phyloP scores from a whole-genome alignment of 2,888 invertebrate genomes.

The Erebia epiphron region DNA sequence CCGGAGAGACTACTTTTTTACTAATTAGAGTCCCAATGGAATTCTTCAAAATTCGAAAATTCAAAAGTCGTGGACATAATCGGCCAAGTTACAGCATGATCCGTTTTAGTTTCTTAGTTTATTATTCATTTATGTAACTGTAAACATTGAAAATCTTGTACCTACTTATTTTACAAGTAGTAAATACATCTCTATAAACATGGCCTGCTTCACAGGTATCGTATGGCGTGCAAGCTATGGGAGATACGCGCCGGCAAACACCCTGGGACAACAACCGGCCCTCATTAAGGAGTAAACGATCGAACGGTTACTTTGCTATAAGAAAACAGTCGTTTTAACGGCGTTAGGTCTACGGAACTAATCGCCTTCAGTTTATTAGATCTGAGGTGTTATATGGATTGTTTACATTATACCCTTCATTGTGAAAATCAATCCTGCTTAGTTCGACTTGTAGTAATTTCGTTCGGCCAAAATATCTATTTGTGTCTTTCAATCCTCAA shows the following conservation, averaged over 20 bases:
- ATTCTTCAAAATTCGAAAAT: too few species aligned
- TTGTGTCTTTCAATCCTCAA: too few species aligned
- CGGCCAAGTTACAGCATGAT: too few species aligned
- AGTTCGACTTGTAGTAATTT: too few species aligned
- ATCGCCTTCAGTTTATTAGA: conserved; percentile 32
- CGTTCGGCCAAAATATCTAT: too few species aligned
- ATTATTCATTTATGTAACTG: not conserved
- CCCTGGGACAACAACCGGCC: conserved; percentile 62
- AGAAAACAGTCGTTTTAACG: conserved; percentile 33
- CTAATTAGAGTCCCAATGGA: too few species aligned
- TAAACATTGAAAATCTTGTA: not conserved
- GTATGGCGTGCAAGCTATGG: conserved; percentile 42
- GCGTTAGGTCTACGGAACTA: conserved; percentile 34
- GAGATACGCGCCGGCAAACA: conserved; percentile 66
- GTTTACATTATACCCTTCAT: not conserved
- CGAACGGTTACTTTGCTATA: conserved; percentile 54
- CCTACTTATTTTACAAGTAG: not conserved
- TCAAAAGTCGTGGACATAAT: too few species aligned
- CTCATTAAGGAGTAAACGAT: conserved; percentile 72
- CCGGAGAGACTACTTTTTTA: too few species aligned
- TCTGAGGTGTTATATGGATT: not conserved
- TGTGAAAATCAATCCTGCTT: too few species aligned
- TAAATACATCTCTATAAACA: not conserved
- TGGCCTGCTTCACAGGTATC: conserved; percentile 44
- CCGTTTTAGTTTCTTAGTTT: not conserved